Conservation (phyloP, 2,797 vertebrate genomes). For the Sternarchorhynchus goeldii region DNA sequence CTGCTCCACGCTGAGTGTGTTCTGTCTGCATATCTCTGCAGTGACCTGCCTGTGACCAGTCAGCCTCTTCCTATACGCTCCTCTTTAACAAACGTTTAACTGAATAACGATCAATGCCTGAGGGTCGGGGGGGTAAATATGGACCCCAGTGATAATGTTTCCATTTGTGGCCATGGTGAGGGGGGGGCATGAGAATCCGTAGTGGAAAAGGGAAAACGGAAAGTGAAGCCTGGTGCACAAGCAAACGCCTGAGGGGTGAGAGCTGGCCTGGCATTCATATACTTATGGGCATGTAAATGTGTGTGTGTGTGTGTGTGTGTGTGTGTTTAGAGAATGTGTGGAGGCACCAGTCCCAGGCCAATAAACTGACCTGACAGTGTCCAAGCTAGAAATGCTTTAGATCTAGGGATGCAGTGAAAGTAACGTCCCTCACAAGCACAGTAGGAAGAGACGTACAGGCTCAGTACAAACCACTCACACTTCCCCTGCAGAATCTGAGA, state of each 20-base stretch:
- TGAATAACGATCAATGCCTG: slow-evolving; percentile 54
- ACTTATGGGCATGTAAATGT: neutral
- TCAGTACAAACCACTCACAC: no score
- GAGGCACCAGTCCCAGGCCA: neutral
- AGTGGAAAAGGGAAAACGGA: slow-evolving; percentile 69
- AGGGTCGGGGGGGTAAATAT: slow-evolving; percentile 39
- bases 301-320: neutral
- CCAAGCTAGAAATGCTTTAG: neutral
- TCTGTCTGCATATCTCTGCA: slow-evolving; percentile 37
- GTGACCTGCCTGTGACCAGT: slow-evolving; percentile 56
- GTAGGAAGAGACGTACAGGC: no score
- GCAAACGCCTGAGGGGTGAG: slow-evolving; percentile 25
- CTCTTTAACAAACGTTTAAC: slow-evolving; percentile 59
- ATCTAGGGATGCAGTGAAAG: neutral
- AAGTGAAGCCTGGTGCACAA: slow-evolving; percentile 68
- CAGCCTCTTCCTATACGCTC: slow-evolving; percentile 54
- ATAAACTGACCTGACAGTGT: neutral
- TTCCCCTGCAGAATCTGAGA: no score
- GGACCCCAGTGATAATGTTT: slow-evolving; percentile 55
- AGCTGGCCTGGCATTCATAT: slow-evolving; percentile 32
- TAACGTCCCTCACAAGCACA: no score
- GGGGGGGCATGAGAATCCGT: slow-evolving; percentile 64
- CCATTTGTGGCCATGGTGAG: slow-evolving; percentile 37
- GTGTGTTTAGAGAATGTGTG: neutral
- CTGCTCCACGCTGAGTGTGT: neutral